Conservation (phyloP, 2,888 invertebrate genomes). For the Agrotis ipsilon region DNA sequence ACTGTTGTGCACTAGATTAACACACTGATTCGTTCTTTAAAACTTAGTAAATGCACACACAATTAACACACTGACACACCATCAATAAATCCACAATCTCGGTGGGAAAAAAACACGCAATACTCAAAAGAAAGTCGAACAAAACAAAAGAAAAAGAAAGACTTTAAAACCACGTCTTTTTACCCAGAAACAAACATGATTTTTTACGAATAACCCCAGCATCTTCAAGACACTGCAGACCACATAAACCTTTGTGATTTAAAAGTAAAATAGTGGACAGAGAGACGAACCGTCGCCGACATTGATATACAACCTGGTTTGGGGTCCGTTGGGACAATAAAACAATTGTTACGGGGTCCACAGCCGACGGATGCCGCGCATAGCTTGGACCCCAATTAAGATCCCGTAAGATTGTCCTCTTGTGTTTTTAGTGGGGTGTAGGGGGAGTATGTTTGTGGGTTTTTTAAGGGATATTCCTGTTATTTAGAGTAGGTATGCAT, state of each 20-base stretch:
- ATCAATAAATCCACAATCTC: too few relatives aligned
- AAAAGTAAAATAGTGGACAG: constrained; percentile 71
- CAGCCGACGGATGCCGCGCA: constrained; percentile 77
- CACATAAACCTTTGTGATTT: constrained; percentile 74
- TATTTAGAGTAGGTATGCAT: too few relatives aligned
- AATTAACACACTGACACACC: too few relatives aligned
- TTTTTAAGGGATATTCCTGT: neutral
- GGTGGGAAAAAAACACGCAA: constrained; percentile 7
- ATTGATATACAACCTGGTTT: constrained; percentile 69
- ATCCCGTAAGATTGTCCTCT: constrained; percentile 86
- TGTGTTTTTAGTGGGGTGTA: constrained; percentile 70
- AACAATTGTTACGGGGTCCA: constrained; percentile 59
- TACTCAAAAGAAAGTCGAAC: constrained; percentile 11
- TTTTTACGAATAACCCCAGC: constrained; percentile 68
- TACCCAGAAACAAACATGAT: constrained; percentile 68
- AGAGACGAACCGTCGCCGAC: constrained; percentile 71
- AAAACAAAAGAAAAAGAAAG: constrained; percentile 9
- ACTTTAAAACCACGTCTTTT: constrained; percentile 32
- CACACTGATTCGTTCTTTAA: too few relatives aligned
- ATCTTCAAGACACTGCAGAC: constrained; percentile 1
- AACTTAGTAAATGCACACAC: too few relatives aligned
- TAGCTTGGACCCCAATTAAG: constrained; percentile 85
- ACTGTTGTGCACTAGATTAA: too few relatives aligned
- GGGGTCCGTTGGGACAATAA: constrained; percentile 61
- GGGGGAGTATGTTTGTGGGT: neutral